Evolutionary conservation across 2,888 invertebrate genomes (phyloP), one percentile per base, ranked within the genome.

Genomic region (Mythimna lalbum): DNA sequence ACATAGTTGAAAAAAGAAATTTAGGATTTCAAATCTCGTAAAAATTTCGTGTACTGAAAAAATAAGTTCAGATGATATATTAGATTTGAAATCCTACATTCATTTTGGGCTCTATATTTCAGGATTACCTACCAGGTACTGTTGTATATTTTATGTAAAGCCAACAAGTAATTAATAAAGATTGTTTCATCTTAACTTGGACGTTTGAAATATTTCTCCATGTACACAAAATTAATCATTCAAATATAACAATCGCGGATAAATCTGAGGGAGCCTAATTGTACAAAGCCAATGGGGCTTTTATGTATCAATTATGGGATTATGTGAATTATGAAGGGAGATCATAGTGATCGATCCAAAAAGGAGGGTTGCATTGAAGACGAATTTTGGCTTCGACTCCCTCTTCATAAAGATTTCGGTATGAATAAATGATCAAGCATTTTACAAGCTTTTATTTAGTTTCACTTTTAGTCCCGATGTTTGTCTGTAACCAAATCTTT

Each of bases 271-370:
- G 91, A 88, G 82, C 87, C 88, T 92, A 91, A 91, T 90, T 91
- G 90, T 90, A 90, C 84, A 91, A 93, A 93, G 92, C 91, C 90
- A 93, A 84, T 84, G 82, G 83, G 86, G 91, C 90, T 93, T 92
- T 93, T 91, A 91, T 89, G 90, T 92, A 94, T 94, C 94, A 94
- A 94, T 94, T 94, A 94, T 88, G 89, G 92, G 91, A 93, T 94
- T 94, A 93, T 91, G 86, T 87, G 90, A 90, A 92, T 92, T 91
- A 91, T 91, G 90, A 91, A 91, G 93, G 92, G 93, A 90, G 91
- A 91, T 91, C 88, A 91, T 91, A 91, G 90, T 91, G 90, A 93
- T 93, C 93, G 92, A 92, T 91, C 88, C 87, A 63, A 86, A 89
- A 89, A 88, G 90, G 90, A 88, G 89, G 90, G 85, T 82, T 83